Evolutionary conservation across 2,888 invertebrate species (phyloP).

Genomic region (Drosophila anomelani): DNA sequence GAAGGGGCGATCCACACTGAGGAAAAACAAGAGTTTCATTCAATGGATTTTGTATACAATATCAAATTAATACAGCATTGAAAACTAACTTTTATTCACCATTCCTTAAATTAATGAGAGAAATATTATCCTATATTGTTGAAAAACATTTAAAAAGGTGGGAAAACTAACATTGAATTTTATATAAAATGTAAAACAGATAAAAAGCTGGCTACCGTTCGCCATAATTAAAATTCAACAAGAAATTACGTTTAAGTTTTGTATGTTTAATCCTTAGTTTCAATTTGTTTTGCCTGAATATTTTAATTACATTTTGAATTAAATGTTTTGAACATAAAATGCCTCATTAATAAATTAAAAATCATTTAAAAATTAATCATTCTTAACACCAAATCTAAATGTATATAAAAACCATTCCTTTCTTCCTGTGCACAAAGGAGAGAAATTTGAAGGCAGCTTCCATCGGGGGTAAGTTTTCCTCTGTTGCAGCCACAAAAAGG

Average conservation of each 20-base stretch:
- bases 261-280: not conserved
- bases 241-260: not conserved
- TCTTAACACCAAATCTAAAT: too few relatives aligned
- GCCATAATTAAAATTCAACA: not conserved
- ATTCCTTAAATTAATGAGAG: too few relatives aligned
- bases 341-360: not conserved
- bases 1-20: slow-evolving; percentile 4
- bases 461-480: slow-evolving; percentile 32
- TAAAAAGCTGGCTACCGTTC: not conserved
- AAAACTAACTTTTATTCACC: not conserved
- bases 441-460: slow-evolving; percentile 17
- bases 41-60: not conserved
- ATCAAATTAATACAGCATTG: not conserved
- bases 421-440: not conserved
- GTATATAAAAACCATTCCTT: not conserved
- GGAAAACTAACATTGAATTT: not conserved
- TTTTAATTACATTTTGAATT: not conserved
- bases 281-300: not conserved
- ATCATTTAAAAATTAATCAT: not conserved
- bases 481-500: slow-evolving; percentile 3
- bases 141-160: too few relatives aligned
- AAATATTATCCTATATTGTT: too few relatives aligned
- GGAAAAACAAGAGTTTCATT: not conserved
- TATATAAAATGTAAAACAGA: not conserved
- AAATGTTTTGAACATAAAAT: not conserved